These are phyloP conservation scores for Campaea margaritaria DNA, from an alignment of 2,888 invertebrate species.

Conservation along the genomic window DNA sequence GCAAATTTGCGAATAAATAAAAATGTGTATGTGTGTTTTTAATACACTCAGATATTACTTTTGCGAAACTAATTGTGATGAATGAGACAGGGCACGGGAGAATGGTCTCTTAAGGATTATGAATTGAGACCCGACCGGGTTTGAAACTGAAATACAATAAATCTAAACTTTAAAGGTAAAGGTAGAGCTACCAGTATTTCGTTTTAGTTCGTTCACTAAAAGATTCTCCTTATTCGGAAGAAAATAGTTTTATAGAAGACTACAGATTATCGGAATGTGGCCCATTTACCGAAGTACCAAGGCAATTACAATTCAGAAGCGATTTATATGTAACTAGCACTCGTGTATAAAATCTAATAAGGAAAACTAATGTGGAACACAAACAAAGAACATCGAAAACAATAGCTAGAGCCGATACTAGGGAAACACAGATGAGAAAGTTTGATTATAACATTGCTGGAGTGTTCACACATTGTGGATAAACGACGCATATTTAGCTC, in stretches of 20 bases:
- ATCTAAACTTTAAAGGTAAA: slow-evolving; percentile 23
- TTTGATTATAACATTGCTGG: slow-evolving; percentile 41
- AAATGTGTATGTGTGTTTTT: slow-evolving; percentile 46
- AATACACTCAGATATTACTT: slow-evolving; percentile 56
- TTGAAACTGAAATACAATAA: slow-evolving; percentile 27
- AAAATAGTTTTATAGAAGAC: too few relatives aligned
- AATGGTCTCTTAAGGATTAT: slow-evolving; percentile 35
- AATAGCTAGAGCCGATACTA: slow-evolving; percentile 50
- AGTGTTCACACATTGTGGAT: slow-evolving; percentile 40
- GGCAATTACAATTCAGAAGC: slow-evolving; percentile 20
- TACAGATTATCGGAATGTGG: not conserved
- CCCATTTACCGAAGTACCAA: not conserved
- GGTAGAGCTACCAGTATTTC: slow-evolving; percentile 17
- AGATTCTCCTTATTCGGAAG: slow-evolving; percentile 4
- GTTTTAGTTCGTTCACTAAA: slow-evolving; percentile 8
- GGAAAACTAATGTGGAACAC: slow-evolving; percentile 45
- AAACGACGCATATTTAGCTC: slow-evolving; percentile 25
- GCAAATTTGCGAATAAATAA: slow-evolving; percentile 72
- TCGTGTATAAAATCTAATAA: slow-evolving; percentile 39
- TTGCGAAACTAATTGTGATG: slow-evolving; percentile 64
- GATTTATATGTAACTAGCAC: slow-evolving; percentile 22
- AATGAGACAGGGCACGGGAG: slow-evolving; percentile 52
- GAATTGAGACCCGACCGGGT: slow-evolving; percentile 29
- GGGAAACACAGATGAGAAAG: slow-evolving; percentile 51
- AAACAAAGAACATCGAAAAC: slow-evolving; percentile 49